phyloP scores from a whole-genome alignment of 2,888 invertebrate species.

The Brachyptera putata region DNA sequence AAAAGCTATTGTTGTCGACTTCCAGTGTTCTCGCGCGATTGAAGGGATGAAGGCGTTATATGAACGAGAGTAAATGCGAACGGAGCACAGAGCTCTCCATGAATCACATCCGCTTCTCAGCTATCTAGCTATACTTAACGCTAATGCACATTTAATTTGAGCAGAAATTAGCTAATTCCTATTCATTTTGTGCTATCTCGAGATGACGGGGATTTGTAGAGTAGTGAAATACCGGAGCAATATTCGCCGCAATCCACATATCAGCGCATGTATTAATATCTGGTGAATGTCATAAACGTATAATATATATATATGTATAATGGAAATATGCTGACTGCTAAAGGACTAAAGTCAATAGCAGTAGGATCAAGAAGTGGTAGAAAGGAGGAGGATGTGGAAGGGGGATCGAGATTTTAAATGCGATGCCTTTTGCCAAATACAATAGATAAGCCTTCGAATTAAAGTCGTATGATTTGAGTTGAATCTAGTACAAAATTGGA shows the following conservation, averaged over 20 bases:
- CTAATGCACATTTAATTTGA: constrained; percentile 46
- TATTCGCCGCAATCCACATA: constrained; percentile 28
- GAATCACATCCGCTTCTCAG: too few relatives aligned
- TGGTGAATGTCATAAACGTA: constrained; percentile 27
- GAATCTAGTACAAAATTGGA: constrained; percentile 32
- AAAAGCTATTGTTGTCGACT: too few relatives aligned
- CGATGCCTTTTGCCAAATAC: constrained; percentile 41
- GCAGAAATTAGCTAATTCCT: constrained; percentile 47
- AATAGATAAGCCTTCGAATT: constrained; percentile 45
- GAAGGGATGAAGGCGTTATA: too few relatives aligned
- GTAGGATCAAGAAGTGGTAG: background rate
- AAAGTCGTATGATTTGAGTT: constrained; percentile 37
- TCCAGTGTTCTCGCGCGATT: too few relatives aligned
- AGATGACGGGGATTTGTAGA: constrained; percentile 22
- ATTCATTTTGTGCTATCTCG: constrained; percentile 42
- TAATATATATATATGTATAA: constrained; percentile 29
- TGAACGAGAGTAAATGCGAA: too few relatives aligned
- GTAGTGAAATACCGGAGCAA: constrained; percentile 30
- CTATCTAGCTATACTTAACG: constrained; percentile 41
- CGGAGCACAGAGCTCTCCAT: too few relatives aligned
- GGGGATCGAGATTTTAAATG: constrained; percentile 30
- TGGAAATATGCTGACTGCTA: constrained; percentile 32
- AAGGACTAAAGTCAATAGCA: constrained; percentile 18
- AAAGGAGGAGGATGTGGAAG: constrained; percentile 3
- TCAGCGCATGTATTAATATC: background rate